phyloP scores from a whole-genome alignment of 2,888 invertebrate species.

The Sarcophaga caerulescens region DNA sequence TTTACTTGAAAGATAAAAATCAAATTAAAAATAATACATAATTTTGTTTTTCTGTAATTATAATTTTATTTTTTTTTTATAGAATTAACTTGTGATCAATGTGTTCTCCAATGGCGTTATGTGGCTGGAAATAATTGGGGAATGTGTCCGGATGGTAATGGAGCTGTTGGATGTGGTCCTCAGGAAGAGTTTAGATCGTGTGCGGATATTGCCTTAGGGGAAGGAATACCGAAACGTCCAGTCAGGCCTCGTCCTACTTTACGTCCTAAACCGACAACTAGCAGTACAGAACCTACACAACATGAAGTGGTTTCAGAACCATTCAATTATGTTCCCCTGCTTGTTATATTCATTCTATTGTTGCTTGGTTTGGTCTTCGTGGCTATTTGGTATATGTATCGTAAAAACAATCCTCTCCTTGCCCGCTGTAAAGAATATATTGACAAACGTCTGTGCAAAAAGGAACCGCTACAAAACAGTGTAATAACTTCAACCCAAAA shows the following conservation, averaged over 20 bases:
- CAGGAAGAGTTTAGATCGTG: slow-evolving; percentile 95
- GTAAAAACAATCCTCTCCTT: slow-evolving; percentile 87
- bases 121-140: slow-evolving; percentile 94
- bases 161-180: slow-evolving; percentile 92
- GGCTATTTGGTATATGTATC: slow-evolving; percentile 88
- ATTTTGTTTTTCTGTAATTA: background rate
- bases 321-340: slow-evolving; percentile 82
- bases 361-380: slow-evolving; percentile 85
- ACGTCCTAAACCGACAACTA: slow-evolving; percentile 61
- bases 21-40: background rate
- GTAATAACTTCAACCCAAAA: background rate
- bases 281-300: slow-evolving; percentile 68
- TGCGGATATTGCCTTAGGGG: slow-evolving; percentile 88
- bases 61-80: background rate
- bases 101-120: slow-evolving; percentile 94
- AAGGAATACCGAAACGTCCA: slow-evolving; percentile 81
- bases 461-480: slow-evolving; percentile 51
- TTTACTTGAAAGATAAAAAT: background rate
- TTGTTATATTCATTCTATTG: slow-evolving; percentile 86
- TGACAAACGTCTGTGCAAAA: slow-evolving; percentile 51
- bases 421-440: slow-evolving; percentile 47
- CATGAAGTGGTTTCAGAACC: slow-evolving; percentile 72
- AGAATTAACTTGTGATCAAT: slow-evolving; percentile 88
- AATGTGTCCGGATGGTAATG: slow-evolving; percentile 86
- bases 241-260: slow-evolving; percentile 77